Evolutionary conservation across 2,797 vertebrate species (phyloP).

Genomic region (Micromesistius poutassou): DNA sequence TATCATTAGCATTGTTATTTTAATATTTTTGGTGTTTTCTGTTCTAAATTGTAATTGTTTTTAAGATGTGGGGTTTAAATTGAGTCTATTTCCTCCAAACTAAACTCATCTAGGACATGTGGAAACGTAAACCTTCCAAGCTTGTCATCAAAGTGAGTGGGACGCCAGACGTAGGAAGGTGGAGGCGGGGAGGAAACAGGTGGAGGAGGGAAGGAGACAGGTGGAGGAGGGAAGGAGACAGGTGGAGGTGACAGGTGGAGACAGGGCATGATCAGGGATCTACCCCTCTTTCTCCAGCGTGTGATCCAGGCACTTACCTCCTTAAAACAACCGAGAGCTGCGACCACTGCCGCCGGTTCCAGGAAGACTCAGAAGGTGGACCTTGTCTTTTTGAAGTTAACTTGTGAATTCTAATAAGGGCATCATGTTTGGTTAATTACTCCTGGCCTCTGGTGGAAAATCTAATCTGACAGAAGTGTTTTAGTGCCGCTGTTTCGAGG

Average conservation of each 20-base stretch:
- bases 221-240: background rate
- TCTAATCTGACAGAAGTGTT: slow-evolving; percentile 62
- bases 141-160: too few relatives aligned
- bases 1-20: too few relatives aligned
- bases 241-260: background rate
- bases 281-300: background rate
- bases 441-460: slow-evolving; percentile 9
- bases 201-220: too few relatives aligned
- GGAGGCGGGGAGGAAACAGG: too few relatives aligned
- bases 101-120: background rate
- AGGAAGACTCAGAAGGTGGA: slow-evolving; percentile 30
- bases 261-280: background rate
- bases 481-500: slow-evolving; percentile 53
- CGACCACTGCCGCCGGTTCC: background rate
- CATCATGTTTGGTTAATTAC: slow-evolving; percentile 12
- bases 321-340: too few relatives aligned
- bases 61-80: background rate
- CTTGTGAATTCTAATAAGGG: slow-evolving; percentile 58
- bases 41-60: background rate
- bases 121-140: background rate
- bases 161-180: too few relatives aligned
- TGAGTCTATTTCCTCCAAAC: background rate
- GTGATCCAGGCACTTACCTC: background rate
- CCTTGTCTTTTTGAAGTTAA: slow-evolving; percentile 55
- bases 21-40: background rate